These are phyloP conservation scores for Unio pictorum DNA, from an alignment of 2,888 invertebrate genomes.

Conservation along the genomic window DNA sequence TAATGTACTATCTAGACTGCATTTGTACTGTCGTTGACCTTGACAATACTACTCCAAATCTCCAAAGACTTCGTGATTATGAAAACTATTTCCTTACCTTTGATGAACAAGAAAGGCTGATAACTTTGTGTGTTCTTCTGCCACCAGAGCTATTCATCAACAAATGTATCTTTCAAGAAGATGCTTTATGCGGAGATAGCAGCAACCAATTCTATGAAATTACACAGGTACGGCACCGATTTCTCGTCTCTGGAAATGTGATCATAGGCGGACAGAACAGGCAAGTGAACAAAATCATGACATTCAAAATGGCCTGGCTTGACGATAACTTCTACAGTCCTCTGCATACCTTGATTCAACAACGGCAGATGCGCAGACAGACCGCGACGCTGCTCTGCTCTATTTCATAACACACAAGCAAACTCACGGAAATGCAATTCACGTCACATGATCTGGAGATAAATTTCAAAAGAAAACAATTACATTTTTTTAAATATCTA, in stretches of 20 bases:
- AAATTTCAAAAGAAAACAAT: no score
- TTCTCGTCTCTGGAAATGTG: conserved; percentile 25
- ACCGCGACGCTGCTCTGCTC: no score
- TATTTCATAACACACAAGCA: no score
- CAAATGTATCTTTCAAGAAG: conserved; percentile 32
- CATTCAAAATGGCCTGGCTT: conserved; percentile 30
- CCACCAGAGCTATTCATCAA: conserved; percentile 21
- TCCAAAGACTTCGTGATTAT: conserved; percentile 11
- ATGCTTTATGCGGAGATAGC: conserved; percentile 17
- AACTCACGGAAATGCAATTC: no score
- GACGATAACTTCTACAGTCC: conserved; percentile 17
- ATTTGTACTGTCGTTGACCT: no score
- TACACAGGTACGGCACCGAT: conserved; percentile 15
- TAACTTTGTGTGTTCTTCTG: conserved; percentile 17
- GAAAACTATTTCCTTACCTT: conserved; percentile 19
- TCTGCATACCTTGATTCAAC: conserved; percentile 10
- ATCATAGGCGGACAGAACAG: conserved; percentile 27
- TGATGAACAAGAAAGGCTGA: conserved; percentile 17
- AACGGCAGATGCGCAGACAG: no score
- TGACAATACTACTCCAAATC: no score
- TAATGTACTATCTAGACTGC: no score
- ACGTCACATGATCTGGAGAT: no score
- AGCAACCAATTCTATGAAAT: conserved; percentile 28
- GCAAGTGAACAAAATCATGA: conserved; percentile 29
- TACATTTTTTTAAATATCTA: no score